phyloP scores from a whole-genome alignment of 2,797 vertebrate genomes.

The Meda fulgida region DNA sequence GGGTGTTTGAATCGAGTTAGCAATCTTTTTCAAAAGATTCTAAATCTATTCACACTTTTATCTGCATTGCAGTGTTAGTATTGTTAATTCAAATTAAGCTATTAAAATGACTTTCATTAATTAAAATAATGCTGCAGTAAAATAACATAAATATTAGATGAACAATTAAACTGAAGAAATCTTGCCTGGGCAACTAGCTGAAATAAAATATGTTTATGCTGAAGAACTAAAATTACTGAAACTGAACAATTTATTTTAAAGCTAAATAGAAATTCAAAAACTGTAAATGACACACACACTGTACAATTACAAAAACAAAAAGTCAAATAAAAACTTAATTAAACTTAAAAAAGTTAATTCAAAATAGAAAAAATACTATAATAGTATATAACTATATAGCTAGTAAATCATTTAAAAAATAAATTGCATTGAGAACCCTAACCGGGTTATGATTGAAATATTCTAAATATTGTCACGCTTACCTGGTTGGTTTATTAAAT shows the following conservation, averaged over 20 bases:
- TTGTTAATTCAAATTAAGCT: background rate
- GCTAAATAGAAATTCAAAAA: background rate
- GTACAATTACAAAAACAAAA: background rate
- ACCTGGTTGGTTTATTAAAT: slow-evolving; percentile 77
- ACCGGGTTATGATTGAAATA: background rate
- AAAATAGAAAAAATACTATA: background rate
- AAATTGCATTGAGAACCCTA: background rate
- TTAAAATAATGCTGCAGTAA: background rate
- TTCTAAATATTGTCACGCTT: background rate
- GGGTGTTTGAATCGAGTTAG: too few relatives aligned
- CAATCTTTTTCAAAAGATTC: background rate
- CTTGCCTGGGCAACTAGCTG: background rate
- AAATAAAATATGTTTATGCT: background rate
- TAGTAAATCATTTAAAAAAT: too few relatives aligned
- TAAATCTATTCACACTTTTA: background rate
- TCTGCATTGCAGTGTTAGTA: background rate
- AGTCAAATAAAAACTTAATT: background rate
- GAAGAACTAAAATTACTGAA: background rate
- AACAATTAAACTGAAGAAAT: background rate
- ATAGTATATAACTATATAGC: background rate
- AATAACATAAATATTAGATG: background rate
- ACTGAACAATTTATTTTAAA: background rate
- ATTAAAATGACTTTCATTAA: background rate
- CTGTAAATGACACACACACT: background rate
- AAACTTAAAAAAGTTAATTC: background rate